These are phyloP conservation scores for Nasonia giraulti DNA, from an alignment of 1,140 invertebrate genomes.

Conservation along the genomic window DNA sequence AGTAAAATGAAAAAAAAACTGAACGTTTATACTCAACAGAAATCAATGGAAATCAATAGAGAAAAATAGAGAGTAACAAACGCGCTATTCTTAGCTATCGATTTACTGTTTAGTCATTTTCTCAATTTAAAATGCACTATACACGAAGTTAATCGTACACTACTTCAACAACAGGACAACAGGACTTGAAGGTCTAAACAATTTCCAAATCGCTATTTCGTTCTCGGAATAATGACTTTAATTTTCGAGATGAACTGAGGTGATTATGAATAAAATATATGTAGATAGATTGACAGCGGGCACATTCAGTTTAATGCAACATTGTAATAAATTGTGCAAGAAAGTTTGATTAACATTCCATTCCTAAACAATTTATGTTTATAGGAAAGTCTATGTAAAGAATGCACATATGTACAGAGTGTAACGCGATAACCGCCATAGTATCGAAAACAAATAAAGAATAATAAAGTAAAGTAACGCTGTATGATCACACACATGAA, in stretches of 20 bases:
- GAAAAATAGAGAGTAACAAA: too few species aligned
- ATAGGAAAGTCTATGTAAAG: background rate
- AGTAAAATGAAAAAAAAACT: background rate
- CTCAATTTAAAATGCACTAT: background rate
- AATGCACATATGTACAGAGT: constrained; percentile 13
- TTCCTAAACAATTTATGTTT: constrained; percentile 37
- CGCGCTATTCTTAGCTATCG: background rate
- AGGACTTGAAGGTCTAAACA: constrained; percentile 20
- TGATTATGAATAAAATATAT: background rate
- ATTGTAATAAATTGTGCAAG: constrained; percentile 42
- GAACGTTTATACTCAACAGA: background rate
- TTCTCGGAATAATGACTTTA: background rate
- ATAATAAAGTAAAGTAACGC: background rate
- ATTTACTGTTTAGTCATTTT: background rate
- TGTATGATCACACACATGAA: background rate
- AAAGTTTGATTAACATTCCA: constrained; percentile 41
- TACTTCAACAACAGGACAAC: background rate
- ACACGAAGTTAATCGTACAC: background rate
- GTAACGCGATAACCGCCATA: constrained; percentile 31
- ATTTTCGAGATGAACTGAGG: background rate
- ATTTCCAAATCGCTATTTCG: background rate
- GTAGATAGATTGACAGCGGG: background rate
- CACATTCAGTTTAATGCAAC: constrained; percentile 40
- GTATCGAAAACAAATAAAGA: background rate
- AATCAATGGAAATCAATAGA: too few species aligned